Conservation (phyloP, 2,888 invertebrate genomes). For the Salticus scenicus region DNA sequence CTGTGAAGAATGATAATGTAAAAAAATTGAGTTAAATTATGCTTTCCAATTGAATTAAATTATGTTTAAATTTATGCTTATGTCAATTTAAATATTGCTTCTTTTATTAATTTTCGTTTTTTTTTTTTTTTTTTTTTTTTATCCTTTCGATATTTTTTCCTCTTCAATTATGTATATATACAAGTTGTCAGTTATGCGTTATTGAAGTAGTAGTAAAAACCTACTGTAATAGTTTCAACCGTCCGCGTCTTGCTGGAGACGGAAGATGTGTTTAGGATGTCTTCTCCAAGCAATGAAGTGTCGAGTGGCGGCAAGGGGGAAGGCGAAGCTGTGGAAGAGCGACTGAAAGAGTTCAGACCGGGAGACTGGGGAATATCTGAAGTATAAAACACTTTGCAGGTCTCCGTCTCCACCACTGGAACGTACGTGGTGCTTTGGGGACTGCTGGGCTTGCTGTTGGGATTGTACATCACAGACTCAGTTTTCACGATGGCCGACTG, state of each 20-base stretch:
- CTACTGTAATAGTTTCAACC: slow-evolving; percentile 98
- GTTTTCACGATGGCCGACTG: slow-evolving; percentile 80
- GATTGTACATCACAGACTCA: slow-evolving; percentile 82
- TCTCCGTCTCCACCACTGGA: slow-evolving; percentile 82
- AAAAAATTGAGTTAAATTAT: no score
- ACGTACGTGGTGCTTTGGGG: slow-evolving; percentile 80
- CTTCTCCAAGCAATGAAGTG: slow-evolving; percentile 80
- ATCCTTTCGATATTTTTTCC: no score
- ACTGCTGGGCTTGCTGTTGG: slow-evolving; percentile 75
- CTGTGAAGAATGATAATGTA: no score
- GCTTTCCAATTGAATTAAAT: no score
- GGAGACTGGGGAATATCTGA: slow-evolving; percentile 67
- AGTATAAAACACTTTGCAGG: slow-evolving; percentile 79
- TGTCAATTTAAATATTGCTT: no score
- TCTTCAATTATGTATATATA: no score
- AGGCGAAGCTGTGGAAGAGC: slow-evolving; percentile 67
- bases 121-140: no score
- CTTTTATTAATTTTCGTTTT: no score
- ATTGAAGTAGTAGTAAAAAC: no score
- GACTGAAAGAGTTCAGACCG: slow-evolving; percentile 44
- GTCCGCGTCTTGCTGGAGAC: slow-evolving; percentile 98
- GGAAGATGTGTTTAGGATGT: slow-evolving; percentile 91
- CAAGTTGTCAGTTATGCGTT: no score
- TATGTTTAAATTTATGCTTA: no score
- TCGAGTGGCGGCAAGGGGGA: slow-evolving; percentile 56